A percentile compares a stretch with the other conserved stretches of the same genome.
These are phyloP conservation scores for Drosophila niveifrons DNA, from an alignment of 2,888 invertebrate genomes.

Conservation along the genomic window DNA sequence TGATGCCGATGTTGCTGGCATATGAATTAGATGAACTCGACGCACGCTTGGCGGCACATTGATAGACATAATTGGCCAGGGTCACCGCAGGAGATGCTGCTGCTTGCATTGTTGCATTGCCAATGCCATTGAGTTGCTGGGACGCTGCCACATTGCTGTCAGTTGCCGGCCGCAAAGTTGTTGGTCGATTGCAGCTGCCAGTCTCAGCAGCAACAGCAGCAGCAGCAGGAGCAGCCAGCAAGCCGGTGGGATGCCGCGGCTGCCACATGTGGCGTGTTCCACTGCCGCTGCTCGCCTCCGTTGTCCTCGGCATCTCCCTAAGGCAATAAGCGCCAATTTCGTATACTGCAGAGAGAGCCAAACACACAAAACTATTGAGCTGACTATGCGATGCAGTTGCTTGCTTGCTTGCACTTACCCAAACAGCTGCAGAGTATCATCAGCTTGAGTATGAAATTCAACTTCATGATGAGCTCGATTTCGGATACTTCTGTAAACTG, in stretches of 20 bases:
- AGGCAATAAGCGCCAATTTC: slow-evolving; percentile 48
- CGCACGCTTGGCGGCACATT: slow-evolving; percentile 49
- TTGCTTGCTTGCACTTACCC: slow-evolving; percentile 49
- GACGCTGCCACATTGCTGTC: slow-evolving; percentile 30
- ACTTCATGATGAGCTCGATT: slow-evolving; percentile 43
- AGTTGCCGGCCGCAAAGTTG: slow-evolving; percentile 29
- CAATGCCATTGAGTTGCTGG: not conserved
- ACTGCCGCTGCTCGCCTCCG: not conserved
- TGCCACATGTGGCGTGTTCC: slow-evolving; percentile 60
- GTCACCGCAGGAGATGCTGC: slow-evolving; percentile 24
- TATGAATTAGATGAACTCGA: slow-evolving; percentile 18
- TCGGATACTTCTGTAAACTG: slow-evolving; percentile 5
- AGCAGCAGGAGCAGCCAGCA: not conserved
- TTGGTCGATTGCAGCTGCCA: slow-evolving; percentile 44
- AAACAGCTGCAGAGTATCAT: slow-evolving; percentile 26
- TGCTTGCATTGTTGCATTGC: slow-evolving; percentile 12
- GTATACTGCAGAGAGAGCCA: slow-evolving; percentile 15
- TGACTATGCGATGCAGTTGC: not conserved
- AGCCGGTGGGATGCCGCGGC: slow-evolving; percentile 26
- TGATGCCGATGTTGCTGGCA: not conserved
- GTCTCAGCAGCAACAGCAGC: not conserved
- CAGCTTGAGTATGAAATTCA: slow-evolving; percentile 29
- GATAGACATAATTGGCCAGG: slow-evolving; percentile 58
- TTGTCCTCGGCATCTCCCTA: slow-evolving; percentile 1
- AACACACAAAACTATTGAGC: slow-evolving; percentile 19